phyloP scores from a whole-genome alignment of 1,140 invertebrate genomes.

The Gyrodactylus bullatarudis region DNA sequence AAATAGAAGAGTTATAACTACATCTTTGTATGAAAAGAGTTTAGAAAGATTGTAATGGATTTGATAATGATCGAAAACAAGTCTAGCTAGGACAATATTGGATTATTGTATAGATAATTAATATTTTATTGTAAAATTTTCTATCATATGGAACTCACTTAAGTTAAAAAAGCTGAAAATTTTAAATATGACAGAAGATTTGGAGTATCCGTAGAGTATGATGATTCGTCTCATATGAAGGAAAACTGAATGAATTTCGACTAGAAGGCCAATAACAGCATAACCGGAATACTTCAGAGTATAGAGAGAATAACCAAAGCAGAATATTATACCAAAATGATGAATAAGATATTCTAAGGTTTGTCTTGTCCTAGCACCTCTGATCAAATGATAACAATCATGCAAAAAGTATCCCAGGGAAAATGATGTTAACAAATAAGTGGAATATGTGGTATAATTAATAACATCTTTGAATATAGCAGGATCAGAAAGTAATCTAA shows the following conservation, averaged over 20 bases:
- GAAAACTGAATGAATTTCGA: neutral
- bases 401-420: neutral
- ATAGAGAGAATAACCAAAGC: neutral
- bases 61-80: no score
- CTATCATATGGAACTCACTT: no score
- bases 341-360: neutral
- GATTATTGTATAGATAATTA: no score
- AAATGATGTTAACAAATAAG: neutral
- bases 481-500: neutral
- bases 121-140: no score
- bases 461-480: neutral
- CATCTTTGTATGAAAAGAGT: no score
- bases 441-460: neutral
- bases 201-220: neutral
- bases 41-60: no score
- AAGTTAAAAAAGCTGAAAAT: neutral
- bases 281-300: neutral
- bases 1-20: no score
- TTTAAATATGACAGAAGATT: neutral
- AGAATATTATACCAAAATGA: neutral
- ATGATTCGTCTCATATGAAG: neutral
- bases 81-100: no score
- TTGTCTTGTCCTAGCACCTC: neutral
- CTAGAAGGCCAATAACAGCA: neutral
- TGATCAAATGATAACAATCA: neutral